Conservation (phyloP, 2,888 invertebrate genomes). For the Metacarcinus magister region DNA sequence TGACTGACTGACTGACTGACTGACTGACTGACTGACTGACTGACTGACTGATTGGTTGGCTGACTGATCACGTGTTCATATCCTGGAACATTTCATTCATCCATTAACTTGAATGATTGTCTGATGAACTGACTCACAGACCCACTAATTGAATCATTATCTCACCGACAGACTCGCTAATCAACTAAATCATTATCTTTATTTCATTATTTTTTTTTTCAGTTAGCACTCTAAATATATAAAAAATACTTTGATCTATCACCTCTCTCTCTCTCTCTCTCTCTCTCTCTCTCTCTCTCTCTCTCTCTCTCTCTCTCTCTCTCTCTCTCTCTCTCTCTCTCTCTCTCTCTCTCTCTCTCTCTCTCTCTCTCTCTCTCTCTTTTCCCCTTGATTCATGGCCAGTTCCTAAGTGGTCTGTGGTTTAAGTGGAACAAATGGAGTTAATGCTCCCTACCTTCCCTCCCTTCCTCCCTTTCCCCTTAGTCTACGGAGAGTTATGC, state of each 20-base stretch:
- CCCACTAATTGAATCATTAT: background rate
- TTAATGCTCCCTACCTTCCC: background rate
- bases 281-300: background rate
- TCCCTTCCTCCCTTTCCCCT: background rate
- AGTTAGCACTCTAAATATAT: no score
- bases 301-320: background rate
- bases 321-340: conserved; percentile 38
- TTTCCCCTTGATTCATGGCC: conserved; percentile 20
- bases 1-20: background rate
- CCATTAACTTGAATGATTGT: background rate
- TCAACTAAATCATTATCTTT: background rate
- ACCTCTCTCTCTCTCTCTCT: background rate
- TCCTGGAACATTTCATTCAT: background rate
- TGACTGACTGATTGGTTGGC: background rate
- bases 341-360: conserved; percentile 39
- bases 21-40: background rate
- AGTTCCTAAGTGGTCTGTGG: conserved; percentile 38
- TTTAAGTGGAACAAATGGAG: conserved; percentile 48
- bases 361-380: conserved; percentile 28
- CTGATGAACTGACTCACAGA: background rate
- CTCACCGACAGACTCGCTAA: background rate
- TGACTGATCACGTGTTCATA: background rate
- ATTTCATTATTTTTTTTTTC: background rate
- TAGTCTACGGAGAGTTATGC: background rate
- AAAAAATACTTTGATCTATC: no score